Evolutionary conservation across 2,113 vertebrate genomes (phyloP), one percentile per base, ranked within the genome.

Genomic region (Proteles cristata): DNA sequence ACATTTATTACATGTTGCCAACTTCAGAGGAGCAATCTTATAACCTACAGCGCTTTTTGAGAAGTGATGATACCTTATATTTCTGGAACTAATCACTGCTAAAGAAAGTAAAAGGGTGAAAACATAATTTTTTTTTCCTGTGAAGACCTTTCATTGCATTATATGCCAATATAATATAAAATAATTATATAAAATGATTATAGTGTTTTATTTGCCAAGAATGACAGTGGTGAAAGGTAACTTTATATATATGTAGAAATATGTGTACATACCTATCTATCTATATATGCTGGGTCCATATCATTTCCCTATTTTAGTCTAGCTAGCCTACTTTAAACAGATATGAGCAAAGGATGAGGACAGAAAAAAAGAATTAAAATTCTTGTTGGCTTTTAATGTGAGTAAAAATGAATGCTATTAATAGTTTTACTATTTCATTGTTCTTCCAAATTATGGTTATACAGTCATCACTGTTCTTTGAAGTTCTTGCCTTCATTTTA

Each of bases 61-160:
- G 97, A 97, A 98, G 98, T 97, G 98, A 98, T 98, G 98, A 98
- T 98, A 98, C 98, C 97, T 98, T 96, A 90, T 98, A 83, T 98
- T 98, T 98, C 97, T 98, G 93, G 96, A 98, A 97, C 97, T 98
- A 98, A 98, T 99, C 98, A 97, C 89, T 94, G 97, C 92, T 97
- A 93, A 98, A 97, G 97, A 98, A 98, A 98, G 88, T 95, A 97
- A 98, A 98, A 97, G 77, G 92, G 87, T 98, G 93, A 98, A 99
- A 98, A 97, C 92, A 94, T 82, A 50, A 23, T 97, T 97, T 97
- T 97, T 97, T 96, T 97, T 92, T 61, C 73, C 95, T 43, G 17
- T 93, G 83, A 92, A 96, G 95, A 98, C 94, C 93, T 98, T 98
- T 93, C 82, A 91, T 97, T 97, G 97, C 66, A 11, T 98, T 98